These are phyloP conservation scores for Planiliza haematocheilus DNA, from an alignment of 2,113 vertebrate species.

Conservation along the genomic window DNA sequence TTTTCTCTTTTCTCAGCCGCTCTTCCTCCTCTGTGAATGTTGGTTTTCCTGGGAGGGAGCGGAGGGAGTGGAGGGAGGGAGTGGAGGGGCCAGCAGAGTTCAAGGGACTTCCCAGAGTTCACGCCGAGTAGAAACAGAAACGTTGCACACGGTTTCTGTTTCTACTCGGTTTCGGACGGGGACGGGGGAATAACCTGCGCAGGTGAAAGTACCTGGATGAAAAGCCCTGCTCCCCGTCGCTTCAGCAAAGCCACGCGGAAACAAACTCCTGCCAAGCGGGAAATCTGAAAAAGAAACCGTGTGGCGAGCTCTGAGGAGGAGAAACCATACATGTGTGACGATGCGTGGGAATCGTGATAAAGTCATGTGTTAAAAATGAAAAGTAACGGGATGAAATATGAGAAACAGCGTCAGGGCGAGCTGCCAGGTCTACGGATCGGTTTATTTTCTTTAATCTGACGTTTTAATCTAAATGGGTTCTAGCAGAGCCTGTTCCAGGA, in stretches of 20 bases:
- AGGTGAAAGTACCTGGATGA: conserved; percentile 77
- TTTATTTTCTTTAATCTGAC: no score
- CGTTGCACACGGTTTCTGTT: conserved; percentile 42
- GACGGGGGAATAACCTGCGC: conserved; percentile 64
- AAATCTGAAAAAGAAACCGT: neutral
- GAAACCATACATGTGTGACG: no score
- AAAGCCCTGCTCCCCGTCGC: conserved; percentile 42
- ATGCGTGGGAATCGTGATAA: no score
- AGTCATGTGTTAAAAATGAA: no score
- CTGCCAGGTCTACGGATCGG: no score
- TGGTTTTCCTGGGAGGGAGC: conserved; percentile 61
- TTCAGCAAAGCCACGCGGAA: conserved; percentile 14
- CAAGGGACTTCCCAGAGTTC: conserved; percentile 85
- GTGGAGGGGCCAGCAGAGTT: conserved; percentile 68
- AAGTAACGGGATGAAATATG: no score
- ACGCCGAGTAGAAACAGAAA: conserved; percentile 54
- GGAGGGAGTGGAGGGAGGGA: no score
- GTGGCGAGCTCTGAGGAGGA: no score
- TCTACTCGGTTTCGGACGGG: conserved; percentile 20
- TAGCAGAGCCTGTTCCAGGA: no score
- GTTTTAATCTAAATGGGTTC: no score
- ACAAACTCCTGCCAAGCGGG: neutral
- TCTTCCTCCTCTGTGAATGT: conserved; percentile 43
- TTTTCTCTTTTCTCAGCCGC: conserved; percentile 36
- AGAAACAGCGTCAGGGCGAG: no score